Base-by-base conservation (phyloP, 2,797 vertebrate genomes). In the Acanthis flammea region DNA sequence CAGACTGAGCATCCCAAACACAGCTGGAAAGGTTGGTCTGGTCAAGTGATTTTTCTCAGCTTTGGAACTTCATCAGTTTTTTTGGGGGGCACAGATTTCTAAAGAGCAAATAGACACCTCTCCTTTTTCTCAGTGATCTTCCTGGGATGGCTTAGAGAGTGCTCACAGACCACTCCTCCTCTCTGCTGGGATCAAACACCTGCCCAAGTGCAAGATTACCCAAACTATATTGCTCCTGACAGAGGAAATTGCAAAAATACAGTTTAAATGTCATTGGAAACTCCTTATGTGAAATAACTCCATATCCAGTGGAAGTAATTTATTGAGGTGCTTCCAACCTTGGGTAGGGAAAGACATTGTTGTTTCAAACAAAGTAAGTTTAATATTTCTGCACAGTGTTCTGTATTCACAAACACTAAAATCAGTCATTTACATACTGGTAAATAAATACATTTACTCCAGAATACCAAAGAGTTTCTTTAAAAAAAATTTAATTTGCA, bases 321-420 rank as follows among this genome's bases (percentile, higher is more conserved):
- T 84, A 65, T 28, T 44, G 33, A 14, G 6, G 44, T 37, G 44
- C 65, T 78, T 76, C 63, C 24, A 9, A 71, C 25, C 27, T 60
- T 54, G 61, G 39, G 42, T 41, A 76, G 35, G 51, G 74, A 82
- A 75, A 58, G 54, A 86, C 70, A 50, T 62, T 73, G 68, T 88
- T 90, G 78, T 91, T 94, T 97, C 88, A 96, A 97, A 96, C 96
- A 97, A 86, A 92, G 95, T 70, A 93, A 96, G 86, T 97, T 98
- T 98, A 98, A 97, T 98, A 97, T 97, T 97, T 97, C 96, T 92
- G 97, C 97, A 97, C 95, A 94, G 95, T 96, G 87, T 95, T 98
- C 96, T 98, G 88, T 95, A 96, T 95, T 97, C 97, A 98, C 96
- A 98, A 98, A 98, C 98, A 98, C 97, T 78, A 97, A 97, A 98